Conservation (phyloP, 2,113 vertebrate species). For the Agapornis roseicollis region DNA sequence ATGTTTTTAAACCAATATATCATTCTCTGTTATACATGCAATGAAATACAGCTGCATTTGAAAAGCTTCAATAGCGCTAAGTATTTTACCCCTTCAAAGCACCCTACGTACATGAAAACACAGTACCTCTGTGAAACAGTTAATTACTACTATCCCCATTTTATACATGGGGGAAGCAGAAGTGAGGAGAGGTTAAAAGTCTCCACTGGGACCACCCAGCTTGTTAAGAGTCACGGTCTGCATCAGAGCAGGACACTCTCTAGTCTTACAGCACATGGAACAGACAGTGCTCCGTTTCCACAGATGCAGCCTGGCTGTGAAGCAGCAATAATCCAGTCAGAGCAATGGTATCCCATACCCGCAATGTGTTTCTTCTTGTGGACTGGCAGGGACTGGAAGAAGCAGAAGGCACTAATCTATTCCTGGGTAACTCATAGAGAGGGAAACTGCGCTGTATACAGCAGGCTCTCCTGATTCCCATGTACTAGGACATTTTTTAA, state of each 20-base stretch:
- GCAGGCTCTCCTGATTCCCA: background rate
- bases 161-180: background rate
- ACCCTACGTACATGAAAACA: background rate
- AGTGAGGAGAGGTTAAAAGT: conserved; percentile 6
- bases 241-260: background rate
- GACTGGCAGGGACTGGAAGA: background rate
- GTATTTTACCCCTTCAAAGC: conserved; percentile 26
- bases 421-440: background rate
- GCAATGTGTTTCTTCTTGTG: background rate
- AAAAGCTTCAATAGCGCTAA: background rate
- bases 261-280: background rate
- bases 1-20: conserved; percentile 24
- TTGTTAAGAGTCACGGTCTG: background rate
- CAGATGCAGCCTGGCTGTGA: background rate
- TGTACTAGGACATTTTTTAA: background rate
- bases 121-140: background rate
- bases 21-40: background rate
- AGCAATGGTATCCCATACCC: background rate
- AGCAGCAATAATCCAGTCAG: background rate
- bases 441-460: background rate
- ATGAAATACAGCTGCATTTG: conserved; percentile 28
- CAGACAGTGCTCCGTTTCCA: background rate
- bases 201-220: conserved; percentile 35
- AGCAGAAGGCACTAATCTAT: background rate
- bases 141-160: background rate